Percentiles rank a stretch among this genome's conserved stretches.
phyloP scores from a whole-genome alignment of 2,888 invertebrate species.

The Trachelus tabidus region DNA sequence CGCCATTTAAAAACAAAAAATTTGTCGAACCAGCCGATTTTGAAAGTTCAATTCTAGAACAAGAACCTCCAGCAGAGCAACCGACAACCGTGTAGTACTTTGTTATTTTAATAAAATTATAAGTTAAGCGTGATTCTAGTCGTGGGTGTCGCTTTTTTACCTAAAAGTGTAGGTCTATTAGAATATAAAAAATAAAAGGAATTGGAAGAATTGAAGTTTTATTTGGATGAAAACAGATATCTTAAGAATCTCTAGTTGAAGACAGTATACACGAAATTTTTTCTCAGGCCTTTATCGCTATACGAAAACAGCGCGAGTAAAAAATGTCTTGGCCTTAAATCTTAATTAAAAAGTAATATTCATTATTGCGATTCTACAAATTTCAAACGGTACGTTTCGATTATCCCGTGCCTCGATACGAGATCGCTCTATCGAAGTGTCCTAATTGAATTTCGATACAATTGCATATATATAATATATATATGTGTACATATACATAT shows the following conservation, averaged over 20 bases:
- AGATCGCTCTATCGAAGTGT: not conserved
- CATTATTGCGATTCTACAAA: not conserved
- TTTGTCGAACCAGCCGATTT: conserved; percentile 84
- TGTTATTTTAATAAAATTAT: not conserved
- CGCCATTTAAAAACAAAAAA: conserved; percentile 79
- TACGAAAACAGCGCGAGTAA: not conserved
- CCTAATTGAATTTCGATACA: not conserved
- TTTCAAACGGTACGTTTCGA: not conserved
- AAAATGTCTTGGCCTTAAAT: not conserved
- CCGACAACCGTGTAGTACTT: not conserved
- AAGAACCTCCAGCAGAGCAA: conserved; percentile 28
- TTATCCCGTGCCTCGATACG: not conserved
- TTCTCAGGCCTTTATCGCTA: not conserved
- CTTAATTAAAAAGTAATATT: not conserved
- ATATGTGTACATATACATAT: conserved; percentile 26
- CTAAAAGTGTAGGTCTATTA: not conserved
- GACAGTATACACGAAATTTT: not conserved
- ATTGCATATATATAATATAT: conserved; percentile 18
- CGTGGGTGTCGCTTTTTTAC: not conserved
- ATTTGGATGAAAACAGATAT: conserved; percentile 16
- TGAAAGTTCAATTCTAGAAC: conserved; percentile 64
- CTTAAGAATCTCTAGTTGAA: not conserved
- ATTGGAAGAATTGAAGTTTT: conserved; percentile 27
- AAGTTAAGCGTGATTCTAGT: not conserved
- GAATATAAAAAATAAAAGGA: conserved; percentile 17